These are phyloP conservation scores for Bradysia coprophila DNA, from an alignment of 1,140 invertebrate species.

Conservation along the genomic window DNA sequence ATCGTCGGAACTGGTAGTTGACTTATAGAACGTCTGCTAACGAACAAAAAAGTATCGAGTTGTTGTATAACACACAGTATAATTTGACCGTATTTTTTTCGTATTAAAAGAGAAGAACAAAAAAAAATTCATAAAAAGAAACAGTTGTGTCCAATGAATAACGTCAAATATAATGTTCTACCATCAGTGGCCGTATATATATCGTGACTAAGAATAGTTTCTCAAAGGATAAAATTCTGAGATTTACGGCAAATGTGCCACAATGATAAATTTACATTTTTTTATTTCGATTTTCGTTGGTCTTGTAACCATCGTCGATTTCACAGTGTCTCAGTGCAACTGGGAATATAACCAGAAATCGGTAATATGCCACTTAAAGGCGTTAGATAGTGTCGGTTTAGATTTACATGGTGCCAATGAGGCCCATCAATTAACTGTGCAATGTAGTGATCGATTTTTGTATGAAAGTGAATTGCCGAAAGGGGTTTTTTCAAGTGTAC, in stretches of 20 bases:
- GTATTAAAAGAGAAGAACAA: no score
- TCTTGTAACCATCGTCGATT: neutral
- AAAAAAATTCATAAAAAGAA: no score
- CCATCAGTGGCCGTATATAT: no score
- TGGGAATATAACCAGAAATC: slow-evolving; percentile 39
- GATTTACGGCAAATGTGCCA: neutral
- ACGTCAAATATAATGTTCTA: no score
- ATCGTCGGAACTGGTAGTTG: no score
- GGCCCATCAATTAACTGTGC: slow-evolving; percentile 42
- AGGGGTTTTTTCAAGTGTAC: slow-evolving; percentile 48
- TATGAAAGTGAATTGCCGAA: slow-evolving; percentile 59
- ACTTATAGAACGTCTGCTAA: no score
- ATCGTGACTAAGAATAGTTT: neutral
- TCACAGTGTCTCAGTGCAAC: slow-evolving; percentile 25
- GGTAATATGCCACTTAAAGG: slow-evolving; percentile 48
- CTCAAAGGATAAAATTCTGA: no score
- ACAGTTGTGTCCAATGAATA: no score
- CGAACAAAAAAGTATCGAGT: no score
- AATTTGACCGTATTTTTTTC: no score
- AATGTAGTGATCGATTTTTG: slow-evolving; percentile 57
- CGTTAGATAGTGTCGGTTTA: slow-evolving; percentile 43
- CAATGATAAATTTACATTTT: neutral
- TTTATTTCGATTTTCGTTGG: neutral
- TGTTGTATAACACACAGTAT: no score
- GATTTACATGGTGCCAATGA: slow-evolving; percentile 46